Conservation (phyloP, 92 coral and sea anemone genomes). For the Siderastrea siderea region DNA sequence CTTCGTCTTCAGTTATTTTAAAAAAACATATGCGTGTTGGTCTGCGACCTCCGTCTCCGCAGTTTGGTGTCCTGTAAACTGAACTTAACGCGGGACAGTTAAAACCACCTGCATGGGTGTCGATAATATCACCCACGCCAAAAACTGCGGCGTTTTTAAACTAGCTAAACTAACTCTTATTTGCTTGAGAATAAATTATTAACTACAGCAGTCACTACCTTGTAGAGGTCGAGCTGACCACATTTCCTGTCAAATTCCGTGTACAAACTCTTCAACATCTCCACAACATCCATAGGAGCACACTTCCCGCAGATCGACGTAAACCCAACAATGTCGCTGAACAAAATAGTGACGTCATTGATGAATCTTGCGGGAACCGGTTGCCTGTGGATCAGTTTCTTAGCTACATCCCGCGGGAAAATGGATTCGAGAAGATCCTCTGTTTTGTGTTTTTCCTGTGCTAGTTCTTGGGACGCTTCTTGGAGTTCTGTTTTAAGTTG, state of each 20-base stretch:
- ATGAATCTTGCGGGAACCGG: slow-evolving; percentile 85
- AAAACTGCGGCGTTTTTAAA: too few relatives aligned
- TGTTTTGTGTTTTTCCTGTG: slow-evolving; percentile 87
- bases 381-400: slow-evolving; percentile 82
- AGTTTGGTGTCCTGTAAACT: too few relatives aligned
- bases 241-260: slow-evolving; percentile 89
- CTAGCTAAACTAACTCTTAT: too few relatives aligned
- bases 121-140: too few relatives aligned
- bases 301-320: slow-evolving; percentile 90
- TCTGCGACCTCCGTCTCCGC: too few relatives aligned
- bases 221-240: slow-evolving; percentile 85
- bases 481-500: slow-evolving; percentile 82
- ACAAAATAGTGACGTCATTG: slow-evolving; percentile 88
- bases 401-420: slow-evolving; percentile 91
- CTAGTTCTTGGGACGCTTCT: slow-evolving; percentile 81
- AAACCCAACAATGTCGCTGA: slow-evolving; percentile 94
- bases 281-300: slow-evolving; percentile 93
- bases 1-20: too few relatives aligned
- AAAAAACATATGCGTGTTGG: too few relatives aligned
- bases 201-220: slow-evolving; percentile 59
- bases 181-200: too few relatives aligned
- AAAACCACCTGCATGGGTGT: too few relatives aligned
- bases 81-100: too few relatives aligned
- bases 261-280: slow-evolving; percentile 83
- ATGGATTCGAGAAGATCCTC: slow-evolving; percentile 87